These are phyloP conservation scores for Cheilosia impressa DNA, from an alignment of 2,888 invertebrate species.

Conservation along the genomic window DNA sequence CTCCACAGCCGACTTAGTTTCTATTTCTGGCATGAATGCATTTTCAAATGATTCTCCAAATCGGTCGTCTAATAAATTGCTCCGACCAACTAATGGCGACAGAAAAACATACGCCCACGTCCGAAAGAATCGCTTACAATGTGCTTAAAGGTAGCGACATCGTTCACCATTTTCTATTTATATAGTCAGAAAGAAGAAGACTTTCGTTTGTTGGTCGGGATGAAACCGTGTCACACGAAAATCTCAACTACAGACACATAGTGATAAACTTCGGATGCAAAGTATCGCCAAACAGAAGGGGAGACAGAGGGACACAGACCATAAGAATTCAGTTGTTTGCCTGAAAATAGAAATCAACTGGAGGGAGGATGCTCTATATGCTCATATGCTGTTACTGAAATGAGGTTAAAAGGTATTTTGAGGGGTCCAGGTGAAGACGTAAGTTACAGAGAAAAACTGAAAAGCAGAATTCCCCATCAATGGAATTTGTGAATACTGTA, in stretches of 20 bases:
- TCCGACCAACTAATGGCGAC: conserved; percentile 12
- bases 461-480: conserved; percentile 3
- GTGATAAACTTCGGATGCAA: conserved; percentile 62
- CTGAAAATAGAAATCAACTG: conserved; percentile 51
- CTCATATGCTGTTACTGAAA: conserved; percentile 19
- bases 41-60: conserved; percentile 69
- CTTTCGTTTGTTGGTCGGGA: conserved; percentile 10
- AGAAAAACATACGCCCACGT: conserved; percentile 35
- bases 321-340: conserved; percentile 40
- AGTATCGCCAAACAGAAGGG: conserved; percentile 61
- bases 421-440: conserved; percentile 55
- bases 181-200: conserved; percentile 11
- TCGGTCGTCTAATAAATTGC: conserved; percentile 64
- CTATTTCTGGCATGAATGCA: conserved; percentile 75
- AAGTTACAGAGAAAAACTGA: conserved; percentile 8
- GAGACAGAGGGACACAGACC: neutral
- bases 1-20: conserved; percentile 65
- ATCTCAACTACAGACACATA: conserved; percentile 25
- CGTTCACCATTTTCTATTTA: conserved; percentile 48
- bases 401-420: conserved; percentile 46
- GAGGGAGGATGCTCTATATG: conserved; percentile 10
- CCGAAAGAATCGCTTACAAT: conserved; percentile 33
- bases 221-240: conserved; percentile 64
- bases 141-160: conserved; percentile 50
- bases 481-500: conserved; percentile 13